These are phyloP conservation scores for Punctoribates punctum DNA, from an alignment of 2,888 invertebrate species.

Conservation along the genomic window DNA sequence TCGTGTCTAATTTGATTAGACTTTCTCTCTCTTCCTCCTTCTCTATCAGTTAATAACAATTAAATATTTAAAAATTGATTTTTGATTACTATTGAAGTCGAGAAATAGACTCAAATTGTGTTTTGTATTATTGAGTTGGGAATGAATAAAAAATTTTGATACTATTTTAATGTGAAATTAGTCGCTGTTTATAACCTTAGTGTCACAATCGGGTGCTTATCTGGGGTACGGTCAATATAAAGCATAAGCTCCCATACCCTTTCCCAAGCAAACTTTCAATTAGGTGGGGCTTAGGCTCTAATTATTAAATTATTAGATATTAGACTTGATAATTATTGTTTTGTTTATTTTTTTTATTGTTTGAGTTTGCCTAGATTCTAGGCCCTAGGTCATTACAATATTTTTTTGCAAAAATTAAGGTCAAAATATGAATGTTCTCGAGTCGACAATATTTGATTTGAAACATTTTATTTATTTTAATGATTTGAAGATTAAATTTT, in stretches of 20 bases:
- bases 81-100: neutral
- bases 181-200: neutral
- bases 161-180: constrained; percentile 10
- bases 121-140: neutral
- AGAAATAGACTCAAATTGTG: neutral
- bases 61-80: neutral
- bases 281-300: neutral
- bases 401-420: too few species aligned
- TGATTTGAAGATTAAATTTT: too few species aligned
- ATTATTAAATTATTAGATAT: too few species aligned
- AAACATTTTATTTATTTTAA: too few species aligned
- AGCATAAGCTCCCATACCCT: neutral
- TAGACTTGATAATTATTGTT: too few species aligned
- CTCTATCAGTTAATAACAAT: neutral
- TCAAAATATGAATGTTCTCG: too few species aligned
- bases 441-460: too few species aligned
- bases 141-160: neutral
- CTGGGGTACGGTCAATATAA: constrained; percentile 6
- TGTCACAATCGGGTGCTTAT: constrained; percentile 14
- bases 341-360: too few species aligned
- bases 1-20: neutral
- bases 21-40: neutral
- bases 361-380: too few species aligned
- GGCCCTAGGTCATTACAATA: too few species aligned
- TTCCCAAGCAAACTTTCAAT: neutral